Evolutionary conservation across 2,797 vertebrate species (phyloP).

Genomic region (Pangasius larnaudii): DNA sequence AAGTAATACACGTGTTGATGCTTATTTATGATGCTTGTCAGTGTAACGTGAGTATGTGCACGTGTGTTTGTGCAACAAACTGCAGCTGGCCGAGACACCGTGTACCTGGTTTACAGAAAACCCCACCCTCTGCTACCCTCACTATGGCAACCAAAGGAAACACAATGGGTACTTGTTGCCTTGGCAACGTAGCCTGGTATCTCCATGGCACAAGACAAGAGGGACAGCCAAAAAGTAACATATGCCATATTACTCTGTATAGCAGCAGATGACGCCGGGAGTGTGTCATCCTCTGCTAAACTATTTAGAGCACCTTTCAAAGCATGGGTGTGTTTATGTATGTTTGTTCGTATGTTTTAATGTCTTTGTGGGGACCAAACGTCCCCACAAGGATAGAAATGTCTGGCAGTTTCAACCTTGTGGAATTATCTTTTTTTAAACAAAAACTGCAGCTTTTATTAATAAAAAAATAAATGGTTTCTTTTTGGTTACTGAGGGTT

Average conservation of each 20-base stretch:
- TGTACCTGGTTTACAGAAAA: conserved; percentile 72
- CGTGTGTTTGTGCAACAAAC: conserved; percentile 49
- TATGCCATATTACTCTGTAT: neutral
- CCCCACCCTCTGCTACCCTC: conserved; percentile 70
- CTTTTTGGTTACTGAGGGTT: neutral
- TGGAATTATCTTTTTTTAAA: no score
- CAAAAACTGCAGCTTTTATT: neutral
- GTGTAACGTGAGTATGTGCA: neutral
- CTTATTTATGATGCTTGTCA: conserved; percentile 4
- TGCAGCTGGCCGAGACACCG: conserved; percentile 60
- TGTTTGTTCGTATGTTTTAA: neutral
- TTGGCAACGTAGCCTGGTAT: conserved; percentile 76
- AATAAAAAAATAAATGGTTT: neutral
- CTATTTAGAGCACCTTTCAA: neutral
- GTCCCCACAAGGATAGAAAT: neutral
- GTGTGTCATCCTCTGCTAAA: neutral
- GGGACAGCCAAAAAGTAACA: conserved; percentile 37
- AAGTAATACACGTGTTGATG: neutral
- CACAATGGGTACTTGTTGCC: conserved; percentile 79
- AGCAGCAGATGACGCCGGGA: neutral
- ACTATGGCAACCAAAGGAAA: conserved; percentile 68
- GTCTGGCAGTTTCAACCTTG: neutral
- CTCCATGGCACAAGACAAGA: conserved; percentile 67
- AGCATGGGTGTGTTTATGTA: neutral
- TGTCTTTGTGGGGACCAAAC: neutral